Percentiles rank a stretch among this genome's conserved stretches.
Evolutionary conservation across 2,888 invertebrate genomes (phyloP).

Genomic region (Cerceris ruficornis): DNA sequence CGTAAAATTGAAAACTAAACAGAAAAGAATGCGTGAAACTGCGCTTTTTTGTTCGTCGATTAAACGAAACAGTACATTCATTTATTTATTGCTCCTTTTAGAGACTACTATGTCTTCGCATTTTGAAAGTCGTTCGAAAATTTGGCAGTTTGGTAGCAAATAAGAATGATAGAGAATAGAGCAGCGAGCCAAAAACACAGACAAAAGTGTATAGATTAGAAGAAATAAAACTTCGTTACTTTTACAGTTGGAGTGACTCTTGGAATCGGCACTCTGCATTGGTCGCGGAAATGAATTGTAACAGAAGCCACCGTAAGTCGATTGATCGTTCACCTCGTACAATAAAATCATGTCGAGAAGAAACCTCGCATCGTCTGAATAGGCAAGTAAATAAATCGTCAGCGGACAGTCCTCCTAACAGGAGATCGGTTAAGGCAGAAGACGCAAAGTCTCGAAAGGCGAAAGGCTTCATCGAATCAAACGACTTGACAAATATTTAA

Average conservation of each 20-base stretch:
- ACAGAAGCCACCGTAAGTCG: constrained; percentile 67
- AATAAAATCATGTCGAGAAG: constrained; percentile 68
- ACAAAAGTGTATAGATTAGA: not conserved
- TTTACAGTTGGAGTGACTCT: constrained; percentile 79
- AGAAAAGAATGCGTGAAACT: too few relatives aligned
- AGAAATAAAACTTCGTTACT: not conserved
- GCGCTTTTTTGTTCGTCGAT: too few relatives aligned
- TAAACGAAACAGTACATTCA: too few relatives aligned
- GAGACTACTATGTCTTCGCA: too few relatives aligned
- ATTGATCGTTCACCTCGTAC: constrained; percentile 66
- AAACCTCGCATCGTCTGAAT: constrained; percentile 43
- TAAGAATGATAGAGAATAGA: not conserved
- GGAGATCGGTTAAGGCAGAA: constrained; percentile 31
- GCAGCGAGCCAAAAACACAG: not conserved
- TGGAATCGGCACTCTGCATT: constrained; percentile 73
- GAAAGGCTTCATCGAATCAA: constrained; percentile 16
- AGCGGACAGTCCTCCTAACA: constrained; percentile 35
- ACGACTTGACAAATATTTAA: constrained; percentile 3
- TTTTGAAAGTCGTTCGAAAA: too few relatives aligned
- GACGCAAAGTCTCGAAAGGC: constrained; percentile 6
- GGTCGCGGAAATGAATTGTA: constrained; percentile 66
- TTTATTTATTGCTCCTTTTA: too few relatives aligned
- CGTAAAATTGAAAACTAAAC: too few relatives aligned
- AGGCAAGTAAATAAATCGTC: constrained; percentile 41
- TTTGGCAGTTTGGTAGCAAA: not conserved